Evolutionary conservation across 23 tunicate species (phyloP), one percentile per base, ranked within the genome.

Genomic region (Styela plicata): DNA sequence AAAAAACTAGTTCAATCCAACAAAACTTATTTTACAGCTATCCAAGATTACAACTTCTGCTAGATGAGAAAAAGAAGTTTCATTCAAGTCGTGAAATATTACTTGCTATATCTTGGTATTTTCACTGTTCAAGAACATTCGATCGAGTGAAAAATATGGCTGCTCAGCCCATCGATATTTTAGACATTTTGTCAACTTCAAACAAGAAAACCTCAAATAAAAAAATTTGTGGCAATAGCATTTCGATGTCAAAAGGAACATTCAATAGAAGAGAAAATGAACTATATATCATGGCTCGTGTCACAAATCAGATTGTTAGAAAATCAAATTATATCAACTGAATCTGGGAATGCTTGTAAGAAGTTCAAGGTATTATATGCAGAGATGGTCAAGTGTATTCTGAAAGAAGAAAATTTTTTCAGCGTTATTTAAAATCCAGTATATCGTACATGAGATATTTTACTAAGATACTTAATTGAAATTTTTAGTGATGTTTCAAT

Each of bases 61-160:
- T 25, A 18, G 31, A 67, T 1, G 71, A 1, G 22, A 27, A 67
- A 25, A 24, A 24, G 22, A 29, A 67, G 22, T 67, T 67, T 22
- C 71, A 67, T 67, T 76, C 81, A 52, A 76, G 81, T 53, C 65
- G 81, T 25, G 81, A 76, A 76, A 53, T 76, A 57, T 76, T 76
- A 44, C 53, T 76, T 18, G 29, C 66, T 21, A 44, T 76, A 36
- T 24, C 81, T 44, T 76, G 81, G 81, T 76, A 36, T 29, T 24
- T 76, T 22, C 81, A 53, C 27, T 26, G 36, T 28, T 17, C 81
- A 25, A 53, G 31, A 76, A 33, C 33, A 25, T 33, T 76, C 22
- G 52, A 76, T 44, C 0, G 13, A 37, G 44, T 76, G n/a, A 21
- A 66, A 26, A 53, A 52, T 27, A 53, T 36, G n/a, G 81, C 66